Conservation (phyloP, 2,113 vertebrate species). For the Seriola aureovittata region DNA sequence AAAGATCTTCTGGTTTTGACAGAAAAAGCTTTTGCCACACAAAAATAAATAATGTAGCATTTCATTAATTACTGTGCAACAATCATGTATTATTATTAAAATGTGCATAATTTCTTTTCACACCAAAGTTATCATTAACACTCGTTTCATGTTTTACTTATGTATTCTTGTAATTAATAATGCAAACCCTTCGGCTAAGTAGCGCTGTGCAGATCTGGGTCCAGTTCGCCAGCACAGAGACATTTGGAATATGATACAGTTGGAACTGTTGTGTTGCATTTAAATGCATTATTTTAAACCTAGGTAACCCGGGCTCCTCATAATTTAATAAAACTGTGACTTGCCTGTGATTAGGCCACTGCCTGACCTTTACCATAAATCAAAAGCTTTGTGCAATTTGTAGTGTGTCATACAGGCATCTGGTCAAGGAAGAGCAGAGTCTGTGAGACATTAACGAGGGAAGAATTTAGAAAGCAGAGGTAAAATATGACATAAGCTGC, state of each 20-base stretch:
- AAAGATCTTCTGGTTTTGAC: background rate
- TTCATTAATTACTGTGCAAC: constrained; percentile 4
- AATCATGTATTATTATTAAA: constrained; percentile 10
- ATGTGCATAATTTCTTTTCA: constrained; percentile 28
- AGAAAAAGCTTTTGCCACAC: background rate
- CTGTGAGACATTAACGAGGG: constrained; percentile 10
- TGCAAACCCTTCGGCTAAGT: constrained; percentile 22
- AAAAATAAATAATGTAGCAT: background rate
- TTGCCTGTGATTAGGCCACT: background rate
- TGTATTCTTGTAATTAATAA: constrained; percentile 46
- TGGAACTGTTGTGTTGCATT: constrained; percentile 18
- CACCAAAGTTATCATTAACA: background rate
- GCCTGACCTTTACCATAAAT: constrained; percentile 33
- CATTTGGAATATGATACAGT: constrained; percentile 4
- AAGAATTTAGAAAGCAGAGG: constrained; percentile 17
- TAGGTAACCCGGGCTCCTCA: background rate
- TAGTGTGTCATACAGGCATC: background rate
- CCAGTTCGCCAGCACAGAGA: background rate
- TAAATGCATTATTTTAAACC: constrained; percentile 5
- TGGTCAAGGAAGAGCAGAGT: constrained; percentile 17
- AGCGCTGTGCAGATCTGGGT: constrained; percentile 11
- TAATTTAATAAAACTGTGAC: constrained; percentile 5
- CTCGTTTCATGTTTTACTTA: constrained; percentile 38
- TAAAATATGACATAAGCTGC: constrained; percentile 25
- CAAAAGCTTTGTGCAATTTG: constrained; percentile 18